Evolutionary conservation across 2,888 invertebrate genomes (phyloP).

Genomic region (Zygothrica quintamaculata): DNA sequence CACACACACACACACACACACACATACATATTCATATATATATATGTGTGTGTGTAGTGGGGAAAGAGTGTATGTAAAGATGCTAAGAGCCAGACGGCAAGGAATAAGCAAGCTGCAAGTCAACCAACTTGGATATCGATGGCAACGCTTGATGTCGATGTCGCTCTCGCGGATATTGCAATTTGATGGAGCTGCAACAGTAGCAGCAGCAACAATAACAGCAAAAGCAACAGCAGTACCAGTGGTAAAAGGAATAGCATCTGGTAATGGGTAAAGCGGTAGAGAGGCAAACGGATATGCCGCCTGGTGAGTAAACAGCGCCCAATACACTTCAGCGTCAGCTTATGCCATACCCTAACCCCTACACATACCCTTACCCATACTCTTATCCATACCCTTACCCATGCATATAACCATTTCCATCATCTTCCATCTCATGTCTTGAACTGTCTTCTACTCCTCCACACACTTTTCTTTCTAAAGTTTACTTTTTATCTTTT

Average conservation of each 20-base stretch:
- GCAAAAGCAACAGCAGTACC: conserved; percentile 23
- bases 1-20: conserved; percentile 20
- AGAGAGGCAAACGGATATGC: conserved; percentile 50
- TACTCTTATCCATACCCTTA: no score
- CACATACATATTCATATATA: conserved; percentile 5
- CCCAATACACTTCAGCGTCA: conserved; percentile 57
- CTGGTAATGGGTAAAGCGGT: conserved; percentile 12
- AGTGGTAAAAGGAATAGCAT: no score
- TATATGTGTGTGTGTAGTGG: background rate
- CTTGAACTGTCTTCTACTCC: background rate
- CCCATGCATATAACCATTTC: no score
- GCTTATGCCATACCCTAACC: conserved; percentile 40
- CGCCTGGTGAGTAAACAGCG: conserved; percentile 64
- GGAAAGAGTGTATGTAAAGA: background rate
- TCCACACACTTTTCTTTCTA: conserved; percentile 3
- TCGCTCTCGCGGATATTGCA: conserved; percentile 73
- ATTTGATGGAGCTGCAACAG: conserved; percentile 65
- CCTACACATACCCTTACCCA: no score
- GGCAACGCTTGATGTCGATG: conserved; percentile 42
- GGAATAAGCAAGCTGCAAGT: conserved; percentile 4
- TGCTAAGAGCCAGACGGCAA: no score
- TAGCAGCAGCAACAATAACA: conserved; percentile 30
- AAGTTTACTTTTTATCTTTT: conserved; percentile 71
- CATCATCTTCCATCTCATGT: background rate
- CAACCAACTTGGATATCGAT: conserved; percentile 48